A percentile compares a stretch with the other conserved stretches of the same genome.
Conservation (phyloP, 35 echinoderm and acorn worm species). For the Eucidaris tribuloides region DNA sequence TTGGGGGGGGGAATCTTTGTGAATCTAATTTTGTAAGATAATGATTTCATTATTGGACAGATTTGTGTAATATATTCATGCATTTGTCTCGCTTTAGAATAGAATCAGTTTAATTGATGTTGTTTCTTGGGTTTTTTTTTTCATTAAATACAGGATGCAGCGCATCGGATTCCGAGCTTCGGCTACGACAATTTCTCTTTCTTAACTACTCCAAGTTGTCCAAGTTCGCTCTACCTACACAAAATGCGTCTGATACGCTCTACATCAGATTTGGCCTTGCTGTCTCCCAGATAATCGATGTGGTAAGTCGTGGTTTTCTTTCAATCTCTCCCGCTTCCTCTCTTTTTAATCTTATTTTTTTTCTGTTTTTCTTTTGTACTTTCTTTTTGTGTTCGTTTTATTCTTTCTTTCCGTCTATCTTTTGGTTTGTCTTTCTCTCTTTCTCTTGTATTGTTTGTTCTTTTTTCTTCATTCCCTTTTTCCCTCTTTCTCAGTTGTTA, state of each 20-base stretch:
- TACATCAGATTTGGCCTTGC: conserved; percentile 50
- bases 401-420: not conserved
- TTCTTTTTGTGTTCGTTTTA: not conserved
- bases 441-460: not conserved
- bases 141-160: not conserved
- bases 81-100: no score
- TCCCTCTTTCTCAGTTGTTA: not conserved
- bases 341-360: no score
- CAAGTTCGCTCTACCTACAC: conserved; percentile 31
- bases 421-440: not conserved
- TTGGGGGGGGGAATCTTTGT: no score
- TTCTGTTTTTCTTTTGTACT: not conserved
- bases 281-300: conserved; percentile 56
- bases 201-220: conserved; percentile 1
- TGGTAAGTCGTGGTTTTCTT: conserved; percentile 35
- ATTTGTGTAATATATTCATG: no score
- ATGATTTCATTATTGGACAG: no score
- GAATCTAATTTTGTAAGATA: no score
- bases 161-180: conserved; percentile 26
- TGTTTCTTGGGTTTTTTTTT: conserved; percentile 3
- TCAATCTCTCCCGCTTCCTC: no score
- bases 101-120: not conserved
- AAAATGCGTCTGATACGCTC: conserved; percentile 23
- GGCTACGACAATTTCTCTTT: conserved; percentile 39
- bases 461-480: not conserved